phyloP scores from a whole-genome alignment of 2,888 invertebrate species.

The Tuberolachnus salignus region DNA sequence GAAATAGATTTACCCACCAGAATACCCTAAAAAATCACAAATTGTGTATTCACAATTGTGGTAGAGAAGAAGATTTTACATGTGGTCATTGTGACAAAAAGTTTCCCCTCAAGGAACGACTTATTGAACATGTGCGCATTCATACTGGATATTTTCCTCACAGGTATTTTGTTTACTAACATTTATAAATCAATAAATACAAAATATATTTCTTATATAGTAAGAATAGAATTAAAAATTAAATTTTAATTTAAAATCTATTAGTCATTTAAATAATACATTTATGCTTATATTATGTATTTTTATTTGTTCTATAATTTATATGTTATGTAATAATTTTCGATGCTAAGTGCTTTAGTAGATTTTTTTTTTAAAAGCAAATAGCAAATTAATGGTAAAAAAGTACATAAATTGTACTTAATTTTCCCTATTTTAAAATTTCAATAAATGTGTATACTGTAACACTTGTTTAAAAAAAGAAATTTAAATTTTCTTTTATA shows the following conservation, averaged over 20 bases:
- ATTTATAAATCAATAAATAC: too few species aligned
- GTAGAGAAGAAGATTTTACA: conserved; percentile 65
- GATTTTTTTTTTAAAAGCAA: not conserved
- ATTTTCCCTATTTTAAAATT: not conserved
- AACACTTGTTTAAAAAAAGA: too few species aligned
- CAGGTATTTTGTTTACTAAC: conserved; percentile 60
- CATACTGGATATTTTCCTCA: conserved; percentile 77
- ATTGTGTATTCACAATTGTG: conserved; percentile 66
- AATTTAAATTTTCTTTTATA: too few species aligned
- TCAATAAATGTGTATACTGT: not conserved
- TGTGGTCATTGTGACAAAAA: conserved; percentile 78
- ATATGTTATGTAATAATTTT: not conserved
- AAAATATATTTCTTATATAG: too few species aligned
- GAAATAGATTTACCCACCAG: conserved; percentile 70
- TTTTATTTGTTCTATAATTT: too few species aligned
- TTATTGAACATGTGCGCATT: conserved; percentile 74
- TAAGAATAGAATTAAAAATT: too few species aligned
- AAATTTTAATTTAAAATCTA: too few species aligned
- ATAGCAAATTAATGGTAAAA: not conserved
- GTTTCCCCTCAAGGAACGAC: conserved; percentile 77
- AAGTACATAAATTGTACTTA: not conserved
- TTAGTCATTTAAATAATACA: too few species aligned
- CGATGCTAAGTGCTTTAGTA: not conserved
- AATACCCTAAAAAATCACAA: conserved; percentile 72
- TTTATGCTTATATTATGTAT: too few species aligned